phyloP scores from a whole-genome alignment of 2,113 vertebrate species.

The Danionella cerebrum region DNA sequence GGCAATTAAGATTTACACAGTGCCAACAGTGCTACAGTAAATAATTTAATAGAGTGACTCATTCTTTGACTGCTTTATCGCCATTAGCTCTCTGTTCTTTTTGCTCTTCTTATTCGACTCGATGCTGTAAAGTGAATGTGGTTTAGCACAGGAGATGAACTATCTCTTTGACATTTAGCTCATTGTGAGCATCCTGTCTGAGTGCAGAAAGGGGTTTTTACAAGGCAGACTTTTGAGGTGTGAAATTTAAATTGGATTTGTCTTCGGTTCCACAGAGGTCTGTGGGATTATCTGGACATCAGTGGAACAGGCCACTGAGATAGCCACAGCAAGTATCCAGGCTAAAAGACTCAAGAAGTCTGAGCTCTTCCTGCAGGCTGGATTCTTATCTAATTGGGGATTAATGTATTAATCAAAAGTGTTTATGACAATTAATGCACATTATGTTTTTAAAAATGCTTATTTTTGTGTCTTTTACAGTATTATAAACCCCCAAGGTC shows the following conservation, averaged over 20 bases:
- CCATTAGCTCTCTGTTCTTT: neutral
- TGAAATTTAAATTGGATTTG: slow-evolving; percentile 18
- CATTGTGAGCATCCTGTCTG: slow-evolving; percentile 10
- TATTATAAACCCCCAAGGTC: slow-evolving; percentile 51
- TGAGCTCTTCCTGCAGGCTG: neutral
- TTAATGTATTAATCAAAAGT: neutral
- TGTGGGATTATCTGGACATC: slow-evolving; percentile 16
- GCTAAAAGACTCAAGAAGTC: neutral
- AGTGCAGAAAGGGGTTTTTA: slow-evolving; percentile 6
- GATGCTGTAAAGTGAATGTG: neutral
- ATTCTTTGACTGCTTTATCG: neutral
- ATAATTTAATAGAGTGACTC: slow-evolving; percentile 21
- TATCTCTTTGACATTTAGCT: slow-evolving; percentile 28
- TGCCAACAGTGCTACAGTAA: neutral
- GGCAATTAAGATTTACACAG: neutral
- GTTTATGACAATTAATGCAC: neutral
- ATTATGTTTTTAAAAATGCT: neutral
- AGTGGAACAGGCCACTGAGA: neutral
- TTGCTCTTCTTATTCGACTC: neutral
- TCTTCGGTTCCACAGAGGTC: neutral
- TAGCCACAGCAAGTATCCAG: too few relatives aligned
- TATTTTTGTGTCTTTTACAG: slow-evolving; percentile 35
- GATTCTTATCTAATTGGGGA: neutral
- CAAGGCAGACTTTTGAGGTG: neutral
- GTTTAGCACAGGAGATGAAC: slow-evolving; percentile 17